phyloP scores from a whole-genome alignment of 2,113 vertebrate species.

The Cisticola juncidis region DNA sequence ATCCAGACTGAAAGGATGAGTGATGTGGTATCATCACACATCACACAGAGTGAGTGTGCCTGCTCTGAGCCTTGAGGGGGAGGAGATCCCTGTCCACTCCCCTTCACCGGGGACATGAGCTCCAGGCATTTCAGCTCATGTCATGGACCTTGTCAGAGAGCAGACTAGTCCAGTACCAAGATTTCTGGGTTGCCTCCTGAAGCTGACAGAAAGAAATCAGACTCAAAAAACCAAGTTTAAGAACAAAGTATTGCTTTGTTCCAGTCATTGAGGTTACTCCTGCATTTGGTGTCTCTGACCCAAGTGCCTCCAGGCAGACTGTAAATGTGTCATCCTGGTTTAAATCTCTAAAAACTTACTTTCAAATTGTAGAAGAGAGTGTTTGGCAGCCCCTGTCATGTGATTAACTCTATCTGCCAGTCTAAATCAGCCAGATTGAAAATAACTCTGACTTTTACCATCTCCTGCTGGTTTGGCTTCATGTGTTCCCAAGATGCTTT shows the following conservation, averaged over 20 bases:
- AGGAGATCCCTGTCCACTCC: neutral
- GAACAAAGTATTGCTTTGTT: neutral
- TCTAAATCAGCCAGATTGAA: neutral
- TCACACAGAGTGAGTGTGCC: accelerated
- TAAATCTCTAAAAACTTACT: neutral
- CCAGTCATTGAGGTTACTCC: neutral
- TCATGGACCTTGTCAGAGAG: neutral
- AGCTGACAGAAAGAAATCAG: neutral
- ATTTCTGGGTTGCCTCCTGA: neutral
- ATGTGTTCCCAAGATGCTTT: neutral
- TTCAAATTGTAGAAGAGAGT: neutral
- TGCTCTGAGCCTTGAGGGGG: accelerated
- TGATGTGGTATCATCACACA: neutral
- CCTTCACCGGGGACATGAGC: neutral
- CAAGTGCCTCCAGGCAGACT: neutral
- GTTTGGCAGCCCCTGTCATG: accelerated
- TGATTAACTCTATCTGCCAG: neutral
- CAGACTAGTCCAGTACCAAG: neutral
- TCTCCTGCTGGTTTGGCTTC: neutral
- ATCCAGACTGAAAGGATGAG: neutral
- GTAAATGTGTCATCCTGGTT: neutral
- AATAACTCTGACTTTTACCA: neutral
- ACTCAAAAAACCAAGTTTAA: neutral
- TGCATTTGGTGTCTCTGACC: neutral
- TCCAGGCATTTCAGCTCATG: neutral